Conservation (phyloP, 2,113 vertebrate genomes). For the Accipiter cooperii region DNA sequence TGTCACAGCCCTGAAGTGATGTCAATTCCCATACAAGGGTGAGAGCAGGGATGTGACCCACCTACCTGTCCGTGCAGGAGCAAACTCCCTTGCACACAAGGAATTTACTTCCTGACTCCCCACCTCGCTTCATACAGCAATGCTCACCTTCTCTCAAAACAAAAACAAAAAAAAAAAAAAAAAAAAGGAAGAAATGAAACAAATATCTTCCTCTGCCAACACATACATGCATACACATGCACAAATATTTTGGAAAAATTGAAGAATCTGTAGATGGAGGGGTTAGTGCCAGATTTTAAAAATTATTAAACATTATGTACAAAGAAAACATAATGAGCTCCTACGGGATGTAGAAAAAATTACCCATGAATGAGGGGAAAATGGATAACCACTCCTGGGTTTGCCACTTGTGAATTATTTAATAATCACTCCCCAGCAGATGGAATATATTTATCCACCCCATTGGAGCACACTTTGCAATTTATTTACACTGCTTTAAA, state of each 20-base stretch:
- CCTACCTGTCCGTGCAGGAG: background rate
- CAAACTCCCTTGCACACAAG: background rate
- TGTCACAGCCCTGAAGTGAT: background rate
- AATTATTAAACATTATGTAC: conserved; percentile 40
- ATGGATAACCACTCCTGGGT: conserved; percentile 44
- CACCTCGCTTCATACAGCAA: background rate
- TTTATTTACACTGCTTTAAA: conserved; percentile 67
- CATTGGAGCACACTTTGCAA: conserved; percentile 42
- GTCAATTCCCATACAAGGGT: background rate
- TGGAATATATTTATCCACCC: conserved; percentile 51
- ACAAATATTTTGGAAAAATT: background rate
- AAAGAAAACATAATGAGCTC: conserved; percentile 53
- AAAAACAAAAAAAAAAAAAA: no score
- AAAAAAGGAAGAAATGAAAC: background rate
- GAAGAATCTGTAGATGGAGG: background rate
- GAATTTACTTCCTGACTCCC: background rate
- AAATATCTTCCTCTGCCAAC: background rate
- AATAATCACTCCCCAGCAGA: conserved; percentile 62
- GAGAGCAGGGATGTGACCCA: background rate
- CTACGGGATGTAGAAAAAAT: conserved; percentile 32
- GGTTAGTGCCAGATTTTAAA: conserved; percentile 6
- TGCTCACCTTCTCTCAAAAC: background rate
- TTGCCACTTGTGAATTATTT: conserved; percentile 60
- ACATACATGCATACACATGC: background rate
- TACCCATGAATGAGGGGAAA: conserved; percentile 29